Base-by-base conservation (phyloP, 2,888 invertebrate species). In the Drosophila peninsularis region DNA sequence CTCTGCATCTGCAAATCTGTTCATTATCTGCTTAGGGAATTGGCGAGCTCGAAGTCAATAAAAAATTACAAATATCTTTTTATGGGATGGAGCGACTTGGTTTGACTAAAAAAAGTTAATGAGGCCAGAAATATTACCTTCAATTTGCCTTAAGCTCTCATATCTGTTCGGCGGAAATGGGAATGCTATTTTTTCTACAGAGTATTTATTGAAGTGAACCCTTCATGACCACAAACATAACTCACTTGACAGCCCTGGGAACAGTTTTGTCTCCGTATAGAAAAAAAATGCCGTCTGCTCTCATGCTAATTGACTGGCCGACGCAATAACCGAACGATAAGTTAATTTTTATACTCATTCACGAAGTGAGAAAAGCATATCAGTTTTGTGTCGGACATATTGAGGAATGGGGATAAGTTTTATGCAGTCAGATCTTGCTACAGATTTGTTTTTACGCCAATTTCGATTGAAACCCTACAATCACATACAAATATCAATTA, bases 271-370 rank as follows among this genome's bases (percentile, higher is more conserved):
- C 17, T 17, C 6, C 10, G 30, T 10, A 5, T 10, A 42, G 24
- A n/a, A 45, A 45, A 27, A 27, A 13, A 19, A 11, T 3, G 32
- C 1, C 11, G 3, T 3, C 17, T 5, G 4, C 30, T 47, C 30
- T 14, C 44, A n/a, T 44, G 14, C 9, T 47, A 47, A 27, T 47
- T 30, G 47, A 47, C 47, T 30, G 17, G n/a, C 10, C 27, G 27
- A 30, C n/a, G 11, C 11, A 47, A 17, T 30, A 30, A 17, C 6
- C 11, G 27, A 47, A 17, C n/a, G 17, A 11, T 27, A 45, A 45
- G 27, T 27, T n/a, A 24, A 27, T 45, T 11, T 17, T 11, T 17
- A 6, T 3, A 17, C 47, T 45, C n/a, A 17, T 30, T 11, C 2
- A 10, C 5, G 11, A 27, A 47, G 30, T 47, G 13, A 17, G 13